A percentile compares a stretch with the other conserved stretches of the same genome.
Evolutionary conservation across 2,888 invertebrate species (phyloP).

Genomic region (Caenorhabditis sp.): DNA sequence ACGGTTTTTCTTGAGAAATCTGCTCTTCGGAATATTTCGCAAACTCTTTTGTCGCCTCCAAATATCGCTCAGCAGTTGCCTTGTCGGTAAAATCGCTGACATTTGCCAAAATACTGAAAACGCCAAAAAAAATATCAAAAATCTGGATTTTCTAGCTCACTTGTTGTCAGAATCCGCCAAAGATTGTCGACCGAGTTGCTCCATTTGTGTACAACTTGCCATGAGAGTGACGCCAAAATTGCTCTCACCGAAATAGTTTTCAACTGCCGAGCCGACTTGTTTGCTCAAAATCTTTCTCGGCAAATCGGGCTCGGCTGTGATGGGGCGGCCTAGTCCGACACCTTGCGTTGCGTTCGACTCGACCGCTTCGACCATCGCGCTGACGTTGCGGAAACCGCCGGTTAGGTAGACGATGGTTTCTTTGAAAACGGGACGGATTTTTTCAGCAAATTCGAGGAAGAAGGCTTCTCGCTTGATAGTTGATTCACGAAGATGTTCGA

Average conservation of each 20-base stretch:
- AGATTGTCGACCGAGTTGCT: slow-evolving; percentile 38
- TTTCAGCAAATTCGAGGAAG: slow-evolving; percentile 54
- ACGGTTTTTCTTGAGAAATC: background rate
- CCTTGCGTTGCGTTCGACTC: slow-evolving; percentile 46
- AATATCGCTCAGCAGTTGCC: background rate
- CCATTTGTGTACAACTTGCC: slow-evolving; percentile 42
- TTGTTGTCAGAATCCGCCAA: background rate
- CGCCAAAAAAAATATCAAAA: background rate
- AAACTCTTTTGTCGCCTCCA: background rate
- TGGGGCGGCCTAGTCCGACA: slow-evolving; percentile 52
- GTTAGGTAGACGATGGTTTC: slow-evolving; percentile 49
- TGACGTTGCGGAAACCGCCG: slow-evolving; percentile 58
- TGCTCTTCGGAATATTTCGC: no score
- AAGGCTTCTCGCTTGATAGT: slow-evolving; percentile 54
- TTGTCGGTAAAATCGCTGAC: slow-evolving; percentile 27
- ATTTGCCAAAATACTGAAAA: slow-evolving; percentile 18
- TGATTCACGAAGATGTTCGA: slow-evolving; percentile 42
- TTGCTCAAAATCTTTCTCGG: slow-evolving; percentile 48
- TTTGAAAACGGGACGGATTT: slow-evolving; percentile 38
- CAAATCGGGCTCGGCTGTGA: slow-evolving; percentile 57
- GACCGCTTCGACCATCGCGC: slow-evolving; percentile 53
- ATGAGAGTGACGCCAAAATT: slow-evolving; percentile 24
- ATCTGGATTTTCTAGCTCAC: background rate
- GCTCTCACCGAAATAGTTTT: slow-evolving; percentile 31
- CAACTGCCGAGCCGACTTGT: slow-evolving; percentile 24